phyloP scores from a whole-genome alignment of 1,140 invertebrate species.

The Mactra quadrangularis region DNA sequence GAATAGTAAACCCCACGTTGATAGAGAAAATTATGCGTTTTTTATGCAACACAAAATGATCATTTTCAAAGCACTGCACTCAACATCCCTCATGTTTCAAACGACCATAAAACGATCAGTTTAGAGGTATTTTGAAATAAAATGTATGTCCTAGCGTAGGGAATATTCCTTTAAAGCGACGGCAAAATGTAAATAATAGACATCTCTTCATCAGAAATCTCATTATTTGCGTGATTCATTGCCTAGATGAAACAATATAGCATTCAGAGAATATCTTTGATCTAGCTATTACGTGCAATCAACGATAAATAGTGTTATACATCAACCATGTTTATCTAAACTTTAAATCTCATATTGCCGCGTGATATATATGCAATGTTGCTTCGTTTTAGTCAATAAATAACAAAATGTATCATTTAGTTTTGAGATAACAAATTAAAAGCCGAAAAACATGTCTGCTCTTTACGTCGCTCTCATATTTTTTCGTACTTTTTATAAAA shows the following conservation, averaged over 20 bases:
- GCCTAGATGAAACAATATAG: slow-evolving; percentile 60
- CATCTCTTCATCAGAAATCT: slow-evolving; percentile 40
- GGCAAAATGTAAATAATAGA: slow-evolving; percentile 53
- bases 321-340: slow-evolving; percentile 34
- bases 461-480: no score
- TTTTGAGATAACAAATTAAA: slow-evolving; percentile 28
- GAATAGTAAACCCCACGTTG: no score
- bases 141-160: no score
- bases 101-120: no score
- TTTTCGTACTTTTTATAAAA: no score
- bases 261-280: slow-evolving; percentile 48
- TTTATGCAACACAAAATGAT: no score
- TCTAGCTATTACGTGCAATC: slow-evolving; percentile 53
- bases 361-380: slow-evolving; percentile 24
- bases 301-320: slow-evolving; percentile 46
- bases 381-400: slow-evolving; percentile 8
- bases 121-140: no score
- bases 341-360: slow-evolving; percentile 13
- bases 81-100: no score
- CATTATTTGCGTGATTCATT: slow-evolving; percentile 54
- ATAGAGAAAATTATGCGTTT: no score
- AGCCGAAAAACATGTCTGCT: background rate
- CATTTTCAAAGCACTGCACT: no score
- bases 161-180: slow-evolving; percentile 19
- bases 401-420: slow-evolving; percentile 38